A percentile compares a stretch with the other conserved stretches of the same genome.
Conservation (phyloP, 1,140 invertebrate species). For the Archegozetes longisetosus region DNA sequence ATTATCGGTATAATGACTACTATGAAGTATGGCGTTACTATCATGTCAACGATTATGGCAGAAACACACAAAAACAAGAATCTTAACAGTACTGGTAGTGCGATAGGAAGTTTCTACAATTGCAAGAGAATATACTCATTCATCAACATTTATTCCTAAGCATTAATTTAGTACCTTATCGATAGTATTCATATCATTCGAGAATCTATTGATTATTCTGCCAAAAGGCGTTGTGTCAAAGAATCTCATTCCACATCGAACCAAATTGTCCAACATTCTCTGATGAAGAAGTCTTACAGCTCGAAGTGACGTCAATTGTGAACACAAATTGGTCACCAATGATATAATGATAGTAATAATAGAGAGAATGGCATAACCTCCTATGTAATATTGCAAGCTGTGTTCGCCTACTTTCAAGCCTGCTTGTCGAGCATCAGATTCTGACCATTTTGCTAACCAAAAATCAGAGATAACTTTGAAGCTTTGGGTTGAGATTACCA, state of each 20-base stretch:
- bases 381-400: conserved; percentile 23
- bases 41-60: conserved; percentile 50
- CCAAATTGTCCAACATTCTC: conserved; percentile 40
- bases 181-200: conserved; percentile 39
- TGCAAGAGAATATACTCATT: no score
- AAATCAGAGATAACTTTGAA: conserved; percentile 22
- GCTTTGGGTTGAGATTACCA: conserved; percentile 27
- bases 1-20: conserved; percentile 46
- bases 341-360: conserved; percentile 24
- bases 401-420: neutral
- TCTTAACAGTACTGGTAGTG: conserved; percentile 50
- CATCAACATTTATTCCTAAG: no score
- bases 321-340: conserved; percentile 25
- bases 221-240: conserved; percentile 43
- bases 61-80: conserved; percentile 52
- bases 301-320: conserved; percentile 26
- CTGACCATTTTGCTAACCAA: conserved; percentile 24
- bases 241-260: conserved; percentile 44
- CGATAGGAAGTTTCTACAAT: conserved; percentile 63
- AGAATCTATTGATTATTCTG: conserved; percentile 37
- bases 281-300: conserved; percentile 38
- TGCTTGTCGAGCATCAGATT: conserved; percentile 7
- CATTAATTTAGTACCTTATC: conserved; percentile 53
- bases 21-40: conserved; percentile 52
- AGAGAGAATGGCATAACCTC: conserved; percentile 26